Conservation (phyloP, 2,797 vertebrate genomes). For the Pygocentrus nattereri region DNA sequence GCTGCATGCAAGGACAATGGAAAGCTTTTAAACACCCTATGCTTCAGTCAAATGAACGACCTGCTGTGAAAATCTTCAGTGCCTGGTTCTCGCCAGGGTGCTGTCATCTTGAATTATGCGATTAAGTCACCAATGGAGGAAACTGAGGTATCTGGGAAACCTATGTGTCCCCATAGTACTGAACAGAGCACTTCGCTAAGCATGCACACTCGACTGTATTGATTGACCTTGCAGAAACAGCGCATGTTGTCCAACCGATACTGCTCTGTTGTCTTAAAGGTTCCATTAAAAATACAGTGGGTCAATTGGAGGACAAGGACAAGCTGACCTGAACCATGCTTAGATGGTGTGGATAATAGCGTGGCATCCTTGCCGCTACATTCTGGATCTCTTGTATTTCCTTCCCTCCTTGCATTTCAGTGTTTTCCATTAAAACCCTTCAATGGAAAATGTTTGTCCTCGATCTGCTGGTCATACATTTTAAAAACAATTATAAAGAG, state of each 20-base stretch:
- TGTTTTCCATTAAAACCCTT: not conserved
- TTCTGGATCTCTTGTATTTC: not conserved
- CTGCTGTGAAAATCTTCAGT: not conserved
- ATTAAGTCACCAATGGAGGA: not conserved
- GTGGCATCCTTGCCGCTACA: not conserved
- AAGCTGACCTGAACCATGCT: not conserved
- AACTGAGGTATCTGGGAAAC: not conserved
- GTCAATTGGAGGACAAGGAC: not conserved
- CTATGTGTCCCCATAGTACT: not conserved
- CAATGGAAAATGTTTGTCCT: not conserved
- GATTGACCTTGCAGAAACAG: constrained; percentile 7
- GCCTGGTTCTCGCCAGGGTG: not conserved
- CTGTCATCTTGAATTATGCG: not conserved
- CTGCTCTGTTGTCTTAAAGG: not conserved
- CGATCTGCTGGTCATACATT: not conserved
- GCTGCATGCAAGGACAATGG: not conserved
- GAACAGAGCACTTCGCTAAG: not conserved
- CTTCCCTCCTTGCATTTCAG: not conserved
- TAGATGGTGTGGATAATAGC: not conserved
- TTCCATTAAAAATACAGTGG: not conserved
- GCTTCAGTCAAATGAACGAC: not conserved
- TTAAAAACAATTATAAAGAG: not conserved
- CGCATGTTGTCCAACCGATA: not conserved
- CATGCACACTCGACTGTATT: not conserved
- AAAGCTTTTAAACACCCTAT: not conserved